These are phyloP conservation scores for Luperina testacea DNA, from an alignment of 2,888 invertebrate genomes.

Conservation along the genomic window DNA sequence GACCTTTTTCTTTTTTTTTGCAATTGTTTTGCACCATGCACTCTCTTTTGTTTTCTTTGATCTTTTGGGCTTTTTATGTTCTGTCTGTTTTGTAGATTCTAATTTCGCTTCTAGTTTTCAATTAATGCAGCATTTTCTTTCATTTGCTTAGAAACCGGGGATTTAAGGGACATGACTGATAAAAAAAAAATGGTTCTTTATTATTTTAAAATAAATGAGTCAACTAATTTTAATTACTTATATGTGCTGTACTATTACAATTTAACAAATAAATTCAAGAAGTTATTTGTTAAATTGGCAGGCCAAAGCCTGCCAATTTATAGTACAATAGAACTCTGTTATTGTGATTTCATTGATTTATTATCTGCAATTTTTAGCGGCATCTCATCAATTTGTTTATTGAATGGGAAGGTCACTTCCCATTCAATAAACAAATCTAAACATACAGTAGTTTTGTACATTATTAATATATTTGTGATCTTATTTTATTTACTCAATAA, in stretches of 20 bases:
- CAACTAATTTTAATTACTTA: not conserved
- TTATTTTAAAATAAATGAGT: not conserved
- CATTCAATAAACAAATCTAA: no score
- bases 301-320: not conserved
- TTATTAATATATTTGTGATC: not conserved
- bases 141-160: rapidly evolving
- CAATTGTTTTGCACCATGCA: not conserved
- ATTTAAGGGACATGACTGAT: not conserved
- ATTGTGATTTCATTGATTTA: not conserved
- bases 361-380: not conserved
- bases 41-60: not conserved
- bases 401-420: not conserved
- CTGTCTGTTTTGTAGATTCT: not conserved
- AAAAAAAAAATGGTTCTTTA: not conserved
- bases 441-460: not conserved
- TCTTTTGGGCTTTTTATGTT: slow-evolving; percentile 3
- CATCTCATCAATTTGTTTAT: not conserved
- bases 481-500: not conserved
- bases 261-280: not conserved
- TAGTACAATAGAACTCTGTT: not conserved
- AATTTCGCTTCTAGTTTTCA: not conserved
- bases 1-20: not conserved
- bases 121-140: not conserved
- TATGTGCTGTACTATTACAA: not conserved
- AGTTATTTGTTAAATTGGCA: no score